phyloP scores from a whole-genome alignment of 2,888 invertebrate genomes.

The Pimpla rufipes region DNA sequence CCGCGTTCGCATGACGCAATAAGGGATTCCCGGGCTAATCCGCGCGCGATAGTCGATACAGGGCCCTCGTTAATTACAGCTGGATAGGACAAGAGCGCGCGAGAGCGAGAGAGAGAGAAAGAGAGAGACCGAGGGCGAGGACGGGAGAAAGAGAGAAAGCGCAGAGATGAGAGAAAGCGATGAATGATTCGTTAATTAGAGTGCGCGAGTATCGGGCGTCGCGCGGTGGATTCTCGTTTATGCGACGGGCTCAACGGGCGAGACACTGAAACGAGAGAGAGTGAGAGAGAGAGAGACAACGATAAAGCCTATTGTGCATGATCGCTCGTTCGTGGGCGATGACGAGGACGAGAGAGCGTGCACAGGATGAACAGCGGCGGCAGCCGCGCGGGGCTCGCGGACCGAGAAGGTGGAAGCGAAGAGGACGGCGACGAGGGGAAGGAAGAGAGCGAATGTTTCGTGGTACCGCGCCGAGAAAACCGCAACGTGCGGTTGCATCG shows the following conservation, averaged over 20 bases:
- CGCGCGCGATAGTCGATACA: slow-evolving; percentile 50
- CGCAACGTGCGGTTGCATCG: slow-evolving; percentile 36
- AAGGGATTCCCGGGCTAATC: slow-evolving; percentile 54
- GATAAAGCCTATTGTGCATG: slow-evolving; percentile 82
- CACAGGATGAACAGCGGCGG: neutral
- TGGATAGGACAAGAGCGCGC: slow-evolving; percentile 42
- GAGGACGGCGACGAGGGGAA: slow-evolving; percentile 29
- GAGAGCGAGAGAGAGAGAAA: slow-evolving; percentile 8
- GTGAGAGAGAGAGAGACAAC: slow-evolving; percentile 76
- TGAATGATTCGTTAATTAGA: slow-evolving; percentile 84
- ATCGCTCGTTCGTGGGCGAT: slow-evolving; percentile 79
- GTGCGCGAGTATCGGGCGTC: slow-evolving; percentile 70
- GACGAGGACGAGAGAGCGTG: slow-evolving; percentile 28
- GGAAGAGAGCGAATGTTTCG: slow-evolving; percentile 34
- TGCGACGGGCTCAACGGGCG: slow-evolving; percentile 49
- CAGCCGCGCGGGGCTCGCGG: neutral
- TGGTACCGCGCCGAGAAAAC: slow-evolving; percentile 38
- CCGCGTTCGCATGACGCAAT: slow-evolving; percentile 20
- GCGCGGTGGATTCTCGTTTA: slow-evolving; percentile 40
- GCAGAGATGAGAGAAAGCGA: slow-evolving; percentile 70
- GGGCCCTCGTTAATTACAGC: slow-evolving; percentile 59
- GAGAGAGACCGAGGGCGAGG: too few relatives aligned
- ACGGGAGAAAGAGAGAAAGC: neutral
- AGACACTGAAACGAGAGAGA: slow-evolving; percentile 78
- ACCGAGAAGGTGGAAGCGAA: slow-evolving; percentile 22